Percentiles rank a stretch among this genome's conserved stretches.
Evolutionary conservation across 1,140 invertebrate genomes (phyloP).

Genomic region (Prorops nasuta): DNA sequence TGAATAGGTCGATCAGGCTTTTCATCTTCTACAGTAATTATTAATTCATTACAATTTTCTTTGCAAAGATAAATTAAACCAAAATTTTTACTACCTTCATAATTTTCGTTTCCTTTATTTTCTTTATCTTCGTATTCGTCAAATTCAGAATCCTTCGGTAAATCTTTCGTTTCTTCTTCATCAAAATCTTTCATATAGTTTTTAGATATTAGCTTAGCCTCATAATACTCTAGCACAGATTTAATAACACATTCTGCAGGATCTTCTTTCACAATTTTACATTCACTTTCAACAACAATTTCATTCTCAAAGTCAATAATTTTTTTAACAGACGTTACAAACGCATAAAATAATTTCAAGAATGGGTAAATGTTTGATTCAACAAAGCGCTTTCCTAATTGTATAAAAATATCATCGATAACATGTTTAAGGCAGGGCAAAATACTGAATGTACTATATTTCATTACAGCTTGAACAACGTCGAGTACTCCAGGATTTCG

Average conservation of each 20-base stretch:
- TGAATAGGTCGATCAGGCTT: slow-evolving; percentile 57
- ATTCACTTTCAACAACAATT: neutral
- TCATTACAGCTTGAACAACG: slow-evolving; percentile 65
- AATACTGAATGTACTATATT: slow-evolving; percentile 62
- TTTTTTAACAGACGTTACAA: slow-evolving; percentile 59
- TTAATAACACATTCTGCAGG: slow-evolving; percentile 19
- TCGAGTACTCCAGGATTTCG: slow-evolving; percentile 58
- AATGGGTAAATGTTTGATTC: slow-evolving; percentile 59
- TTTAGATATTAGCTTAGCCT: slow-evolving; percentile 19
- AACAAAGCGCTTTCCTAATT: slow-evolving; percentile 60
- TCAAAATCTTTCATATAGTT: slow-evolving; percentile 19
- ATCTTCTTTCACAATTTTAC: neutral
- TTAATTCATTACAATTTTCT: neutral
- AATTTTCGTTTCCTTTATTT: slow-evolving; percentile 10
- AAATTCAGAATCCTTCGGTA: no score
- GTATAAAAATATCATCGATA: slow-evolving; percentile 63
- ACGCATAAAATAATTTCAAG: slow-evolving; percentile 65
- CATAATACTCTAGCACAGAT: slow-evolving; percentile 25
- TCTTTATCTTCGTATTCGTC: slow-evolving; percentile 21
- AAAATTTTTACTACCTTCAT: slow-evolving; percentile 15
- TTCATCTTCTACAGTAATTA: slow-evolving; percentile 42
- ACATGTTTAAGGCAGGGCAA: slow-evolving; percentile 64
- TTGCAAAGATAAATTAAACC: no score
- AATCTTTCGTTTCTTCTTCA: slow-evolving; percentile 12
- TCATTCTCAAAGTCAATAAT: slow-evolving; percentile 41